phyloP scores from a whole-genome alignment of 2,113 vertebrate genomes.

The Tragelaphus strepsiceros region DNA sequence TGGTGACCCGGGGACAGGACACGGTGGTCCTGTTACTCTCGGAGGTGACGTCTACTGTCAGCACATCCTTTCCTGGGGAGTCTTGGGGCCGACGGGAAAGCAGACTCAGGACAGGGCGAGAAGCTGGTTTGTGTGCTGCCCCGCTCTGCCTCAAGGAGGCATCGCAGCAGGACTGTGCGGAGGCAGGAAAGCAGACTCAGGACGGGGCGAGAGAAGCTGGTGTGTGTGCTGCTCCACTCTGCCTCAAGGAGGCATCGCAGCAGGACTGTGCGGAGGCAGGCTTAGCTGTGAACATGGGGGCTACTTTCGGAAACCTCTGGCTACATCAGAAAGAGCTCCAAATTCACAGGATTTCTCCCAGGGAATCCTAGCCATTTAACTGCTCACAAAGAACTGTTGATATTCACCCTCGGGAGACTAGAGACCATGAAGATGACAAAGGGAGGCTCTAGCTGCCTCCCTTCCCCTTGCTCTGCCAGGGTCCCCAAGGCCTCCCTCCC shows the following conservation, averaged over 20 bases:
- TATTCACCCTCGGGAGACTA: accelerated
- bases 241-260: background rate
- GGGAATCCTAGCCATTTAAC: background rate
- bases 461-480: background rate
- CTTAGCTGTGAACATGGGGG: background rate
- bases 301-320: background rate
- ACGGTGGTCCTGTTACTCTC: background rate
- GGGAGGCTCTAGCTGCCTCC: accelerated
- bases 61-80: background rate
- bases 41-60: background rate
- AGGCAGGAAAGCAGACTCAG: background rate
- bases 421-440: background rate
- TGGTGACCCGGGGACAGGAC: background rate
- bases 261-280: background rate
- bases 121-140: background rate
- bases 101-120: background rate
- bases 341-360: background rate
- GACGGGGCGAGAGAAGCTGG: background rate
- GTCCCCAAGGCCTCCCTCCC: background rate
- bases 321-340: background rate
- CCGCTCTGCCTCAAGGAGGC: background rate
- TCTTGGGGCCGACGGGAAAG: background rate
- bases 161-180: background rate
- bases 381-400: background rate
- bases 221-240: background rate